A percentile compares a stretch with the other conserved stretches of the same genome.
These are phyloP conservation scores for Polymixis lichenea DNA, from an alignment of 2,888 invertebrate species.

Conservation along the genomic window DNA sequence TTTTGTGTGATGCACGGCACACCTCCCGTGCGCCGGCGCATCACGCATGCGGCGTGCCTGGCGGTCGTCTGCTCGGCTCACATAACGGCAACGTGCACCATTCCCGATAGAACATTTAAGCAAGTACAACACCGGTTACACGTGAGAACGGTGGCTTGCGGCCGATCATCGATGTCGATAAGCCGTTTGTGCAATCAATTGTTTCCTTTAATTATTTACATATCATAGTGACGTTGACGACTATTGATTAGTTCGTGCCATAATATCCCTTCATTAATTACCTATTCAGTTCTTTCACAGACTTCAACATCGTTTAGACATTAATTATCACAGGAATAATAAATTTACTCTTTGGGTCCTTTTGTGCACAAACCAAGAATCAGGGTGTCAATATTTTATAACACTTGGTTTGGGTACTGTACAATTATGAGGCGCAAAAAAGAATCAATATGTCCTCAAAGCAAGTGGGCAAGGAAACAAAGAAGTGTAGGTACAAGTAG, in stretches of 20 bases:
- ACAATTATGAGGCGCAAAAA: slow-evolving; percentile 9
- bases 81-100: slow-evolving; percentile 60
- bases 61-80: slow-evolving; percentile 38
- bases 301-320: slow-evolving; percentile 8
- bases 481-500: slow-evolving; percentile 30
- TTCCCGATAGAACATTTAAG: slow-evolving; percentile 50
- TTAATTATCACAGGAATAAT: slow-evolving; percentile 4
- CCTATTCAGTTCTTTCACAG: slow-evolving; percentile 17
- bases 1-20: slow-evolving; percentile 71
- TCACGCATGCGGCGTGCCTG: slow-evolving; percentile 29
- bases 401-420: slow-evolving; percentile 3
- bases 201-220: slow-evolving; percentile 40
- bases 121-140: slow-evolving; percentile 37
- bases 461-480: slow-evolving; percentile 38
- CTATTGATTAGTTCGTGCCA: slow-evolving; percentile 38
- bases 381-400: slow-evolving; percentile 19
- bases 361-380: slow-evolving; percentile 8
- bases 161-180: slow-evolving; percentile 11
- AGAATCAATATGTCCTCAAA: slow-evolving; percentile 24
- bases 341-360: background rate
- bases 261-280: slow-evolving; percentile 40
- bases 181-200: slow-evolving; percentile 20
- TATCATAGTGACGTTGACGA: slow-evolving; percentile 35
- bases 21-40: slow-evolving; percentile 37
- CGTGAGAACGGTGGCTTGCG: slow-evolving; percentile 22